Conservation (phyloP, 2,888 invertebrate species). For the Ormyrus labotus region DNA sequence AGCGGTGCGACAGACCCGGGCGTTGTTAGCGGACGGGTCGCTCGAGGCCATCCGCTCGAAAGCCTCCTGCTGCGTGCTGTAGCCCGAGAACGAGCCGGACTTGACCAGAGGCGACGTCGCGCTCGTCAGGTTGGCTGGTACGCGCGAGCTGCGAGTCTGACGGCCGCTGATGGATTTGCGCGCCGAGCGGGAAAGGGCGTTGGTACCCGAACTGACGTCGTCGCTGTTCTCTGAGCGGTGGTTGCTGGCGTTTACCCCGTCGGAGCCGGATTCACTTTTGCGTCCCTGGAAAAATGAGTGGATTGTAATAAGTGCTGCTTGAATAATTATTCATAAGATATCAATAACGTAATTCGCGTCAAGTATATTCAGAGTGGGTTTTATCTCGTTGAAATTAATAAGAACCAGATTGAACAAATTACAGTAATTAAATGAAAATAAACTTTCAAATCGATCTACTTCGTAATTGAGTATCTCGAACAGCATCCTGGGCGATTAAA, state of each 20-base stretch:
- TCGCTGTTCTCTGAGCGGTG: conserved; percentile 72
- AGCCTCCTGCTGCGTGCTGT: conserved; percentile 75
- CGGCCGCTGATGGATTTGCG: conserved; percentile 42
- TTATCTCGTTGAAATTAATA: no score
- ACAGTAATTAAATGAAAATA: no score
- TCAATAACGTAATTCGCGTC: no score
- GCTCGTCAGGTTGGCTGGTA: not conserved
- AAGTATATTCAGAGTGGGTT: no score
- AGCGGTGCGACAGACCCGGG: conserved; percentile 77
- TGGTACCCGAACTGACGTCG: conserved; percentile 55
- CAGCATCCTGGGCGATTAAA: conserved; percentile 31
- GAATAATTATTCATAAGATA: no score
- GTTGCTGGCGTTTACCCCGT: conserved; percentile 72
- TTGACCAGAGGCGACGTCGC: conserved; percentile 78
- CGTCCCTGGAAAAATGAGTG: conserved; percentile 70
- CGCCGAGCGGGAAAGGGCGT: conserved; percentile 16
- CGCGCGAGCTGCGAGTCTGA: conserved; percentile 60
- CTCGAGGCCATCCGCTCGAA: conserved; percentile 71
- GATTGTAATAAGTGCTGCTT: not conserved
- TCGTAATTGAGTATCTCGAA: conserved; percentile 10
- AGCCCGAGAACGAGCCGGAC: conserved; percentile 85
- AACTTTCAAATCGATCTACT: no score
- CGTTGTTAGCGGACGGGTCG: conserved; percentile 68
- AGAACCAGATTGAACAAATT: no score
- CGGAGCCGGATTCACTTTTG: conserved; percentile 80